These are phyloP conservation scores for Stictocephala bisonia DNA, from an alignment of 2,888 invertebrate species.

Conservation along the genomic window DNA sequence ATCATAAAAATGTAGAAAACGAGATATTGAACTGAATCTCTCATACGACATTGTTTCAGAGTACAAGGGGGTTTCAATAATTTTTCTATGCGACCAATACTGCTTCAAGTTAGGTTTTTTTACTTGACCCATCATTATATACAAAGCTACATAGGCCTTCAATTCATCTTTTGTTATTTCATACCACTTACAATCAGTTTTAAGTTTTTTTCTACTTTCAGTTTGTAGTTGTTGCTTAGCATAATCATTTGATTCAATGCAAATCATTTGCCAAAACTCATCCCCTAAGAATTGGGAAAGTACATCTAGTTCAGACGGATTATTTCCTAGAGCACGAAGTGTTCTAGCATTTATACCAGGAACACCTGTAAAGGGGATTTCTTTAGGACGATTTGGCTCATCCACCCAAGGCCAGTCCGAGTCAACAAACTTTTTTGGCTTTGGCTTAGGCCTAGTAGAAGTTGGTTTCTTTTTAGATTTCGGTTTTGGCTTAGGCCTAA, in stretches of 20 bases:
- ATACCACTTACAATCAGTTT: slow-evolving; percentile 29
- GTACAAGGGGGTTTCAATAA: slow-evolving; percentile 11
- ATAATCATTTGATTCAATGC: slow-evolving; percentile 18
- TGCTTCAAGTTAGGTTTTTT: slow-evolving; percentile 22
- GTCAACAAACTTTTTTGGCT: slow-evolving; percentile 15
- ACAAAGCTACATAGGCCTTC: slow-evolving; percentile 30
- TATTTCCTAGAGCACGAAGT: slow-evolving; percentile 18
- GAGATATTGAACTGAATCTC: not conserved
- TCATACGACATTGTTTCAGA: slow-evolving; percentile 4
- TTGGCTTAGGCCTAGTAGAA: not conserved
- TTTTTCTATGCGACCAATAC: slow-evolving; percentile 31
- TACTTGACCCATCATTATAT: slow-evolving; percentile 18
- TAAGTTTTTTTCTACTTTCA: not conserved
- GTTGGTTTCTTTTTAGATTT: slow-evolving; percentile 1
- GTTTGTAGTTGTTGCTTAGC: slow-evolving; percentile 4
- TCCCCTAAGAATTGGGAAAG: slow-evolving; percentile 27
- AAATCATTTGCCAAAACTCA: slow-evolving; percentile 34
- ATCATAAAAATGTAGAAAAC: slow-evolving; percentile 10
- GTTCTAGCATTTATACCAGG: slow-evolving; percentile 30
- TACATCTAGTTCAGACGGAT: slow-evolving; percentile 19
- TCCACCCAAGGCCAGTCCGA: slow-evolving; percentile 37
- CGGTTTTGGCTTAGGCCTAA: no score
- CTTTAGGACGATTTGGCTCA: slow-evolving; percentile 12
- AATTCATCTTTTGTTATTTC: slow-evolving; percentile 39
- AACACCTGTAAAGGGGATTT: slow-evolving; percentile 28